A percentile compares a stretch with the other conserved stretches of the same genome.
These are phyloP conservation scores for Dinocampus coccinellae DNA, from an alignment of 2,888 invertebrate species.

Conservation along the genomic window DNA sequence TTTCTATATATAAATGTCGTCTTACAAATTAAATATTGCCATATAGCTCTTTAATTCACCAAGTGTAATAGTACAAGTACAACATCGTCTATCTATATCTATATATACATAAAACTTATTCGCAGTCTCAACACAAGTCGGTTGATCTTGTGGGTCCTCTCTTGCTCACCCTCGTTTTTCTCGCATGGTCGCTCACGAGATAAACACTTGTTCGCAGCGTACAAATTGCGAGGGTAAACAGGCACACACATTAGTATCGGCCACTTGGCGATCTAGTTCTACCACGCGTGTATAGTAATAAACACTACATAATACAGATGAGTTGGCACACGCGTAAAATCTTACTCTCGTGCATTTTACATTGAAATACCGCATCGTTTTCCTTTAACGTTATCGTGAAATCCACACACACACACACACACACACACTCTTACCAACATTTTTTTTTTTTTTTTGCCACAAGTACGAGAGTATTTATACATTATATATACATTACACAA, in stretches of 20 bases:
- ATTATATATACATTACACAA: neutral
- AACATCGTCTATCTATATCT: neutral
- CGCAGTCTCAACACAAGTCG: neutral
- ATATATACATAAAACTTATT: neutral
- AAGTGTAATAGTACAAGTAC: neutral
- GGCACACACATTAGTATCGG: constrained; percentile 22
- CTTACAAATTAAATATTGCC: neutral
- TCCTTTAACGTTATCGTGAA: neutral
- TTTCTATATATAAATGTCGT: constrained; percentile 23
- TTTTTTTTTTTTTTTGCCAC: no score
- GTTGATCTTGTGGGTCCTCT: constrained; percentile 24
- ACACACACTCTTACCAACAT: no score
- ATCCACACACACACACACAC: neutral
- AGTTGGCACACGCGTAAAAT: neutral
- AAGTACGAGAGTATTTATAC: neutral
- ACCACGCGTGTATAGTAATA: neutral
- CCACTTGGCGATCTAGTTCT: constrained; percentile 30
- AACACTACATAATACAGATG: neutral
- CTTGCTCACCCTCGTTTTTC: constrained; percentile 21
- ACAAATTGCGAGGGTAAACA: constrained; percentile 42
- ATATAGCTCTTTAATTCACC: neutral
- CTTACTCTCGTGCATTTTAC: neutral
- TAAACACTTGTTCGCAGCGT: constrained; percentile 42
- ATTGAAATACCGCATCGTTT: neutral
- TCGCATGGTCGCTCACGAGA: constrained; percentile 42